Evolutionary conservation across 1,140 invertebrate genomes (phyloP).

Genomic region (Colletes latitarsis): DNA sequence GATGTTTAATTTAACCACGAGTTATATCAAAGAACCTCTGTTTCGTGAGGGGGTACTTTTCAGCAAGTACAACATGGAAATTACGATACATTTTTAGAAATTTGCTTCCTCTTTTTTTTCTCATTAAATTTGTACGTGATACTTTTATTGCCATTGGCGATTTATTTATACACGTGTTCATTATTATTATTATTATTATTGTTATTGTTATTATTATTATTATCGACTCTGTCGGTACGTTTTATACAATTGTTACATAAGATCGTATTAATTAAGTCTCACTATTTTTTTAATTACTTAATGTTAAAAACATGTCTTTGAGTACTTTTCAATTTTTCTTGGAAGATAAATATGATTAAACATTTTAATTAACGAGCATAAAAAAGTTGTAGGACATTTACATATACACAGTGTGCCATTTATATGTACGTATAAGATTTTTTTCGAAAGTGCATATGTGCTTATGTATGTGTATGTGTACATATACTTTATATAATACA

Average conservation of each 20-base stretch:
- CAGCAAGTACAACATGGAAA: slow-evolving; percentile 8
- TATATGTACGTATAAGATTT: slow-evolving; percentile 1
- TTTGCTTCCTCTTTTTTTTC: slow-evolving; percentile 1
- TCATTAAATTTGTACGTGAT: slow-evolving; percentile 48
- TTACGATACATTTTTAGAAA: slow-evolving; percentile 26
- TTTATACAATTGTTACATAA: slow-evolving; percentile 2
- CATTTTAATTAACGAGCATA: not conserved
- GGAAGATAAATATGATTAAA: slow-evolving; percentile 13
- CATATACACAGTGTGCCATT: slow-evolving; percentile 6
- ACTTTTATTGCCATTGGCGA: slow-evolving; percentile 51
- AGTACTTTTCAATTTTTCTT: slow-evolving; percentile 11
- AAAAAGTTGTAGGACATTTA: slow-evolving; percentile 21
- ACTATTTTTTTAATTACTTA: slow-evolving; percentile 32
- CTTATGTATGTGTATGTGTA: slow-evolving; percentile 10
- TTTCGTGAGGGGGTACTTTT: not conserved
- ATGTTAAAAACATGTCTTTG: slow-evolving; percentile 4
- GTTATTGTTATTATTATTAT: not conserved
- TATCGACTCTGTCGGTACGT: not conserved
- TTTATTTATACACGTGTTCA: slow-evolving; percentile 24
- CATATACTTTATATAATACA: slow-evolving; percentile 7
- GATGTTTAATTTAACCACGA: slow-evolving; percentile 19
- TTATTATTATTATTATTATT: slow-evolving; percentile 8
- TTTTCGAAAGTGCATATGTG: slow-evolving; percentile 8
- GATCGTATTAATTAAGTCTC: slow-evolving; percentile 20
- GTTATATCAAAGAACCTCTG: not conserved